Percentiles rank a stretch among this genome's conserved stretches.
These are phyloP conservation scores for Lasioglossum lativentre DNA, from an alignment of 2,888 invertebrate genomes.

Conservation along the genomic window DNA sequence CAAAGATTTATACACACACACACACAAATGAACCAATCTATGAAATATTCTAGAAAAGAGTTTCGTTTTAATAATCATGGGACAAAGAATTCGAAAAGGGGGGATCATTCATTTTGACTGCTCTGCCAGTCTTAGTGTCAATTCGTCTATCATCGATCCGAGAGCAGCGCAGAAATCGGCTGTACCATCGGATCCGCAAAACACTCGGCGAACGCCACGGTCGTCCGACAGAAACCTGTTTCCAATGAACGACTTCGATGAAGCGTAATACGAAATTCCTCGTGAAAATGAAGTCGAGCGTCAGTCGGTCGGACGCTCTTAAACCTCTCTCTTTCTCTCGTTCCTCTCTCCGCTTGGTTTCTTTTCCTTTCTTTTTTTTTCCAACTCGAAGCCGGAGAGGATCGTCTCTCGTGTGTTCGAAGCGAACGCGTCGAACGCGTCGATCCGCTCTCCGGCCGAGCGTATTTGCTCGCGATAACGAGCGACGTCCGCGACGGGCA, in stretches of 20 bases:
- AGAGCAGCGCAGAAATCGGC: constrained; percentile 2
- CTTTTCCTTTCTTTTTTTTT: not conserved
- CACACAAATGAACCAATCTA: too few relatives aligned
- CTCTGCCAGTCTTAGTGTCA: not conserved
- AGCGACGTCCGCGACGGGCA: constrained; percentile 34
- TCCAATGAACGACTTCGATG: constrained; percentile 36
- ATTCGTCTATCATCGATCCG: not conserved
- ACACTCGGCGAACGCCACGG: not conserved
- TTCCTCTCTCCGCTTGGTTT: not conserved
- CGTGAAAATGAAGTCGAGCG: constrained; percentile 36
- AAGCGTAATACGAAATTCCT: constrained; percentile 31
- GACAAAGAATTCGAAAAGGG: not conserved
- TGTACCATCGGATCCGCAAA: not conserved
- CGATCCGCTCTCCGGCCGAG: not conserved
- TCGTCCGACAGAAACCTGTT: constrained; percentile 38
- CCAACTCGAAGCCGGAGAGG: not conserved
- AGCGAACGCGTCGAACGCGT: not conserved
- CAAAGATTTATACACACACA: too few relatives aligned
- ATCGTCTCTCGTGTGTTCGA: constrained; percentile 18
- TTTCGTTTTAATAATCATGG: not conserved
- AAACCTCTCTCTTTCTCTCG: constrained; percentile 13
- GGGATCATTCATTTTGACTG: not conserved
- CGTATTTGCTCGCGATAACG: constrained; percentile 36
- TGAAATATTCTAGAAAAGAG: not conserved
- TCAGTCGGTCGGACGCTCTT: constrained; percentile 12